A percentile compares a stretch with the other conserved stretches of the same genome.
These are phyloP conservation scores for Phasia obesa DNA, from an alignment of 2,888 invertebrate species.

Conservation along the genomic window DNA sequence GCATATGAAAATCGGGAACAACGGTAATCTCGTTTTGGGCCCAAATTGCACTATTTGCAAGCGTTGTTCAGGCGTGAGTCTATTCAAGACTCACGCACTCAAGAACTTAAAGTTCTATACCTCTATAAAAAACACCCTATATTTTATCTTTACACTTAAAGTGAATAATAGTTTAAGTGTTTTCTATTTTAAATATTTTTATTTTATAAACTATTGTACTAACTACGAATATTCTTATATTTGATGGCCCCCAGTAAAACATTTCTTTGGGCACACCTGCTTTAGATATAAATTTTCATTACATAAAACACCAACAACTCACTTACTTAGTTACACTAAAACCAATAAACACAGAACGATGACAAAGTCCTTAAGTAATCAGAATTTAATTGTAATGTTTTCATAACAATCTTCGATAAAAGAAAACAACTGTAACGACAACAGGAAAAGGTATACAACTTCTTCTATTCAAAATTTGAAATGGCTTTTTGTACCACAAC, in stretches of 20 bases:
- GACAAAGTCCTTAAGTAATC: slow-evolving; percentile 55
- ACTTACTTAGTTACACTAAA: not conserved
- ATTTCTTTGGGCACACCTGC: not conserved
- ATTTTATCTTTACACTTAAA: too few species aligned
- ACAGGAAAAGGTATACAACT: slow-evolving; percentile 6
- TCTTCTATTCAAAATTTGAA: slow-evolving; percentile 12
- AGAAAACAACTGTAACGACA: slow-evolving; percentile 12
- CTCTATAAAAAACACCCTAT: too few species aligned
- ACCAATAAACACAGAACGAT: slow-evolving; percentile 42
- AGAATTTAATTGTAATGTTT: slow-evolving; percentile 54
- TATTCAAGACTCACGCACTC: too few species aligned
- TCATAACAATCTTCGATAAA: slow-evolving; percentile 47
- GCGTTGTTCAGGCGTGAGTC: too few species aligned
- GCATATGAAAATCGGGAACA: too few species aligned
- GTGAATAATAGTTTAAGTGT: too few species aligned
- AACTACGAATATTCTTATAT: not conserved
- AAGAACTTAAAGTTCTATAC: too few species aligned
- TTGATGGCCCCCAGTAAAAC: not conserved
- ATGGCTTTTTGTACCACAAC: slow-evolving; percentile 22
- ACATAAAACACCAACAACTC: slow-evolving; percentile 1
- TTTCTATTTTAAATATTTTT: too few species aligned
- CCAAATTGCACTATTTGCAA: too few species aligned
- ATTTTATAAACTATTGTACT: too few species aligned
- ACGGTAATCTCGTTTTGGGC: too few species aligned
- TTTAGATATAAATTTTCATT: slow-evolving; percentile 14